These are phyloP conservation scores for Drosophila rellima DNA, from an alignment of 2,888 invertebrate species.

Conservation along the genomic window DNA sequence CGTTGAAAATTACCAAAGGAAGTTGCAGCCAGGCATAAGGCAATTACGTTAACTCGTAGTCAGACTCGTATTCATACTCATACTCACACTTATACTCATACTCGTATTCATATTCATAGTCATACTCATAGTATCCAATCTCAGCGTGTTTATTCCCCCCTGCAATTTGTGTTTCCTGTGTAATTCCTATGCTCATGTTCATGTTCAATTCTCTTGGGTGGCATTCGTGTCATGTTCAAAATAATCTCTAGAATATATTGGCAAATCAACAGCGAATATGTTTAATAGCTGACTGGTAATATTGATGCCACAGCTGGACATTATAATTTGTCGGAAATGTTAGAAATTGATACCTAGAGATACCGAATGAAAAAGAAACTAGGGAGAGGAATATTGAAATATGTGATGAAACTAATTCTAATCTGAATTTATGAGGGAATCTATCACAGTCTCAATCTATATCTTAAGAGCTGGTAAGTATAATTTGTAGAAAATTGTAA, in stretches of 20 bases:
- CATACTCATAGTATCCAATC: slow-evolving; percentile 1
- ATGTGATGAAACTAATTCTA: not conserved
- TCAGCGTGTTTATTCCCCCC: slow-evolving; percentile 7
- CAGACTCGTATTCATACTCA: not conserved
- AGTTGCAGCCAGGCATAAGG: slow-evolving; percentile 27
- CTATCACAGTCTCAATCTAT: too few relatives aligned
- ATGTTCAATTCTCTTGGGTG: slow-evolving; percentile 25
- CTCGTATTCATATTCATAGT: not conserved
- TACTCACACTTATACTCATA: not conserved
- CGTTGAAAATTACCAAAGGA: slow-evolving; percentile 42
- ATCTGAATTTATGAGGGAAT: not conserved
- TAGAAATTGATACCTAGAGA: not conserved
- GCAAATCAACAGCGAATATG: slow-evolving; percentile 27
- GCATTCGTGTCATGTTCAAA: slow-evolving; percentile 2
- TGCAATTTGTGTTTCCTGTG: slow-evolving; percentile 59
- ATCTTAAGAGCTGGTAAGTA: too few relatives aligned
- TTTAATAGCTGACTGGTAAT: not conserved
- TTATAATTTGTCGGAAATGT: not conserved
- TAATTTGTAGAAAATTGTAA: too few relatives aligned
- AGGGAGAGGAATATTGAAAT: not conserved
- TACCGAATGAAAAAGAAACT: too few relatives aligned
- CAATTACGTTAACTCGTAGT: slow-evolving; percentile 34
- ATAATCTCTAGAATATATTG: slow-evolving; percentile 19
- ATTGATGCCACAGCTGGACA: not conserved
- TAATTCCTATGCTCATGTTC: slow-evolving; percentile 2